Percentiles rank a stretch among this genome's conserved stretches.
These are phyloP conservation scores for Helicorthomorpha holstii DNA, from an alignment of 1,140 invertebrate species.

Conservation along the genomic window DNA sequence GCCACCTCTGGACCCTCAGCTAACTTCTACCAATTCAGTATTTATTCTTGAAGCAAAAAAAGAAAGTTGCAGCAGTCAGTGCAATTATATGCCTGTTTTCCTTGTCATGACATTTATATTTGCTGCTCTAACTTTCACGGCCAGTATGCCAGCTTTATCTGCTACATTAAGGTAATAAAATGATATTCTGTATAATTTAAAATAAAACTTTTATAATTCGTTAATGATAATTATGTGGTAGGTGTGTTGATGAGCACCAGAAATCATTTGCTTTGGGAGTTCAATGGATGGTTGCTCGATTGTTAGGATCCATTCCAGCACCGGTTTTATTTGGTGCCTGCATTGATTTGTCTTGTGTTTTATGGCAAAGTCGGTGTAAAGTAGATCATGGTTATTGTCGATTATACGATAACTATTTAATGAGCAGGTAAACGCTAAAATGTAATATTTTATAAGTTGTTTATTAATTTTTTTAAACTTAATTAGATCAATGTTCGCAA, in stretches of 20 bases:
- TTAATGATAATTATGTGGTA: conserved; percentile 7
- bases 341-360: conserved; percentile 25
- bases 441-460: not conserved
- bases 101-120: conserved; percentile 44
- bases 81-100: conserved; percentile 45
- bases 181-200: not conserved
- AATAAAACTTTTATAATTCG: not conserved
- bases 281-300: conserved; percentile 14
- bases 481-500: not conserved
- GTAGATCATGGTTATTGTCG: conserved; percentile 39
- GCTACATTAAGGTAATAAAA: conserved; percentile 45
- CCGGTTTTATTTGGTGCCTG: conserved; percentile 26
- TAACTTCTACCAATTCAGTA: conserved; percentile 3
- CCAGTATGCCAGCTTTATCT: conserved; percentile 56
- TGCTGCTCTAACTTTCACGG: conserved; percentile 56
- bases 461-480: not conserved
- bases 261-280: conserved; percentile 15
- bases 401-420: conserved; percentile 47
- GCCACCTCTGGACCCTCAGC: conserved; percentile 8
- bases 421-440: conserved; percentile 44
- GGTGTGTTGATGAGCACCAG: conserved; percentile 14
- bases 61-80: conserved; percentile 41
- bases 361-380: conserved; percentile 28
- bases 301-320: conserved; percentile 26
- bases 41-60: conserved; percentile 32